These are phyloP conservation scores for Drosophila neutralis DNA, from an alignment of 2,888 invertebrate genomes.

Conservation along the genomic window DNA sequence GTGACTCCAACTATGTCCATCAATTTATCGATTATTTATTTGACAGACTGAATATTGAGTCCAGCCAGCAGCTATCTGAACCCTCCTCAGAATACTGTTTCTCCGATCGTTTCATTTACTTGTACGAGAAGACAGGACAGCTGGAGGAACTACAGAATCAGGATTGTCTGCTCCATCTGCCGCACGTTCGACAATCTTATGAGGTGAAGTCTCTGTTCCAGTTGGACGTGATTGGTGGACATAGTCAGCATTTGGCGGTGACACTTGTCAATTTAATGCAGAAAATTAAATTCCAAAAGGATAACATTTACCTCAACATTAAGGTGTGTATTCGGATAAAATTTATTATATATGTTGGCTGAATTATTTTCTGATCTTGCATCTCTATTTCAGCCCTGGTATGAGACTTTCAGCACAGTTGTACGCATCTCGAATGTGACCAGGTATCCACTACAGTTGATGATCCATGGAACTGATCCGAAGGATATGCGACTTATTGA, in stretches of 20 bases:
- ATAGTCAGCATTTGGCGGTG: constrained; percentile 62
- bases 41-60: constrained; percentile 67
- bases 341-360: not conserved
- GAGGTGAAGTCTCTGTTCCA: constrained; percentile 65
- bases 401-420: constrained; percentile 63
- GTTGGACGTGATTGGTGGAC: constrained; percentile 73
- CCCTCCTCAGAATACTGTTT: constrained; percentile 73
- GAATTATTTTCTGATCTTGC: not conserved
- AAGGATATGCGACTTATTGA: constrained; percentile 46
- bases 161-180: constrained; percentile 57
- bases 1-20: constrained; percentile 47
- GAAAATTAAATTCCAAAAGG: constrained; percentile 66
- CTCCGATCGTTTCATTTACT: constrained; percentile 66
- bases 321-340: constrained; percentile 56
- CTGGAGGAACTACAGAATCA: constrained; percentile 33
- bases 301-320: constrained; percentile 73
- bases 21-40: constrained; percentile 62
- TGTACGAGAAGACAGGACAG: constrained; percentile 71
- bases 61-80: constrained; percentile 70
- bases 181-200: constrained; percentile 43
- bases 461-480: not conserved
- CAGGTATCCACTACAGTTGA: constrained; percentile 62
- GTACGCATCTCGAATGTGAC: constrained; percentile 69
- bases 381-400: constrained; percentile 76
- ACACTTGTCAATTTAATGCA: constrained; percentile 73